Evolutionary conservation across 1,140 invertebrate genomes (phyloP), one percentile per base, ranked within the genome.

Genomic region (Pseudomyrmex gracilis): DNA sequence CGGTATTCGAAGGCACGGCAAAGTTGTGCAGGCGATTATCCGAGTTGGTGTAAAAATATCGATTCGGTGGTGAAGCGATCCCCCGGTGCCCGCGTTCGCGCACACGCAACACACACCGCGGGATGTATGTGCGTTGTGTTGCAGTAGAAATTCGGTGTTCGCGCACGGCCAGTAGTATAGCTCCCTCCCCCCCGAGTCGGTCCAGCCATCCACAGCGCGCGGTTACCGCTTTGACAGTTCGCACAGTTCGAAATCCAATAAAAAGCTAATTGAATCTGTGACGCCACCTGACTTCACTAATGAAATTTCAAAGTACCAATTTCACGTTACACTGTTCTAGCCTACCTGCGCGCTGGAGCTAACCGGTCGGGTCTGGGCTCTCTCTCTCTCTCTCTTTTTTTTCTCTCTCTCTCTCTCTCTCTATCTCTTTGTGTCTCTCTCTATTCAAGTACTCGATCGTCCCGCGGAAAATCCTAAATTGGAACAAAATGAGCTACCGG

Each of bases 261-360:
- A 94, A 94, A 94, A 94, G 90, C 90, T 94, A 94, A 94, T 94
- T 94, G 93, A 94, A 94, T 94, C 93, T 93, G 93, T 94, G 93
- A 94, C 93, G 93, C 93, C 92, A 93, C 92, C 93, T 94, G 93
- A 94, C 93, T 94, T 93, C 90, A 91, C 93, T 94, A 94, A 94
- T 94, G 93, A 94, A 94, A 94, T 94, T 94, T 94, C 93, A 93
- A 94, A 94, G 92, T 94, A 94, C 93, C 93, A 94, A 94, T 94
- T 94, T 93, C 93, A 93, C 93, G 93, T 92, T 93, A 92, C 92
- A 90, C 89, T 90, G 89, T 80, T 70, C 85, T 90, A 77, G 89
- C 86, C 90, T 89, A 90, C 90, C 90, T 89, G 87, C 34, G 80
- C 80, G 61, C 84, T 68, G 85, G 55, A 45, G 58, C 34, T 34